Evolutionary conservation across 2,797 vertebrate species (phyloP).

Genomic region (Cercopithecus neglectus): DNA sequence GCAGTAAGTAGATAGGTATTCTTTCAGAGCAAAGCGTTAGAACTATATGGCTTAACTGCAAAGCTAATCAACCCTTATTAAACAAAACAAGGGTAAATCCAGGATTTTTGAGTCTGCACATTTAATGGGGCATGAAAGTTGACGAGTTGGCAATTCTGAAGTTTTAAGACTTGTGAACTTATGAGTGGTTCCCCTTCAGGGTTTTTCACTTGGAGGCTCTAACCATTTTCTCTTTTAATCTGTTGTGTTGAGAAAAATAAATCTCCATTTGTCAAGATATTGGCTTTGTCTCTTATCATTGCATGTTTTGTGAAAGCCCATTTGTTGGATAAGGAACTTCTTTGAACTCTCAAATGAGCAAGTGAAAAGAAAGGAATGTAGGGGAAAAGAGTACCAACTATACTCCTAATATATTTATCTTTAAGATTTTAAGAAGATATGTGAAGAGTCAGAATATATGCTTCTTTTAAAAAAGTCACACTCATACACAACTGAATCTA

Average conservation of each 20-base stretch:
- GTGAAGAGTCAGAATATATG: background rate
- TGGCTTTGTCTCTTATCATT: background rate
- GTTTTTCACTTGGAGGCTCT: background rate
- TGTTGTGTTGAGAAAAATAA: conserved; percentile 14
- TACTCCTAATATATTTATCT: background rate
- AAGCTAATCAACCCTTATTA: conserved; percentile 70
- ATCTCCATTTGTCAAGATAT: background rate
- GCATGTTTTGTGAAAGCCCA: background rate
- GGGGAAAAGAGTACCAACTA: background rate
- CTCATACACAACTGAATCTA: background rate
- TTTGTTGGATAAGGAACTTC: background rate
- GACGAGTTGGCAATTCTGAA: conserved; percentile 35
- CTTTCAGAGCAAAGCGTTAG: conserved; percentile 56
- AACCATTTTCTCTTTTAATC: background rate
- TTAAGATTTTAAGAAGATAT: background rate
- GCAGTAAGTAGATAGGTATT: conserved; percentile 58
- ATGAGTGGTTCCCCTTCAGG: background rate
- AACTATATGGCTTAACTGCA: conserved; percentile 59
- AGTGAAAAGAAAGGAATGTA: background rate
- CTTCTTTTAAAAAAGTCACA: background rate
- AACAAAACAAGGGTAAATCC: conserved; percentile 55
- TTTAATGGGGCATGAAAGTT: conserved; percentile 64
- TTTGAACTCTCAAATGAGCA: background rate
- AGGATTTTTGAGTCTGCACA: conserved; percentile 48
- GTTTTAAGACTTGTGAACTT: conserved; percentile 45